phyloP scores from a whole-genome alignment of 2,888 invertebrate species.

The Lordiphosa fenestrarum region DNA sequence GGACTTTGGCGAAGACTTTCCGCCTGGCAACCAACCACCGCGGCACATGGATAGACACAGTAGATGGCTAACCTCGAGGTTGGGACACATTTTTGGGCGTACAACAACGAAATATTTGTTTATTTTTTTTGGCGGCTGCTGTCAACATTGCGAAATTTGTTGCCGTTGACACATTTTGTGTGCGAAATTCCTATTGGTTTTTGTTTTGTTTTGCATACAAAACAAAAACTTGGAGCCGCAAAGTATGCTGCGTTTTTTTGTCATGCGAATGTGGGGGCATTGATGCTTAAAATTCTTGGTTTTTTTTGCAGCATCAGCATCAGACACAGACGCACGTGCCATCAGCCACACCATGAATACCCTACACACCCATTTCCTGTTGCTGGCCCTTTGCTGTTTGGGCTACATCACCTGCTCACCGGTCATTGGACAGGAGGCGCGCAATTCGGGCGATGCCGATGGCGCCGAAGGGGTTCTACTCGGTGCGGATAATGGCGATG shows the following conservation, averaged over 20 bases:
- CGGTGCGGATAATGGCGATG: slow-evolving; percentile 27
- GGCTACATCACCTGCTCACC: slow-evolving; percentile 69
- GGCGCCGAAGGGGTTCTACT: slow-evolving; percentile 25
- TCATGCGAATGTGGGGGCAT: slow-evolving; percentile 10
- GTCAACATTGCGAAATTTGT: slow-evolving; percentile 60
- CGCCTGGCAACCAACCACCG: slow-evolving; percentile 12
- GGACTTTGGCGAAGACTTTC: slow-evolving; percentile 24
- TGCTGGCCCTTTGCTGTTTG: slow-evolving; percentile 68
- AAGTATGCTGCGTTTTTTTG: slow-evolving; percentile 34
- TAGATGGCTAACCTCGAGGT: slow-evolving; percentile 1
- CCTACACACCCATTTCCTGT: slow-evolving; percentile 47
- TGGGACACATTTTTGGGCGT: slow-evolving; percentile 46
- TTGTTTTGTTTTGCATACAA: slow-evolving; percentile 35
- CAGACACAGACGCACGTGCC: slow-evolving; percentile 20
- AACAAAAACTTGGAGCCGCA: slow-evolving; percentile 19
- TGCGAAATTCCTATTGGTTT: slow-evolving; percentile 43
- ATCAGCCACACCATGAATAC: slow-evolving; percentile 48
- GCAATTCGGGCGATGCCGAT: slow-evolving; percentile 34
- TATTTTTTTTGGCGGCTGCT: slow-evolving; percentile 26
- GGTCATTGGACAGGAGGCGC: slow-evolving; percentile 40
- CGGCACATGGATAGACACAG: too few relatives aligned
- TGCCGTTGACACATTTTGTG: slow-evolving; percentile 55
- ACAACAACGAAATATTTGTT: slow-evolving; percentile 18
- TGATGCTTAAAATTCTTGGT: slow-evolving; percentile 34
- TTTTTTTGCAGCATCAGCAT: slow-evolving; percentile 29